These are phyloP conservation scores for Ceratina calcarata DNA, from an alignment of 1,140 invertebrate genomes.

Conservation along the genomic window DNA sequence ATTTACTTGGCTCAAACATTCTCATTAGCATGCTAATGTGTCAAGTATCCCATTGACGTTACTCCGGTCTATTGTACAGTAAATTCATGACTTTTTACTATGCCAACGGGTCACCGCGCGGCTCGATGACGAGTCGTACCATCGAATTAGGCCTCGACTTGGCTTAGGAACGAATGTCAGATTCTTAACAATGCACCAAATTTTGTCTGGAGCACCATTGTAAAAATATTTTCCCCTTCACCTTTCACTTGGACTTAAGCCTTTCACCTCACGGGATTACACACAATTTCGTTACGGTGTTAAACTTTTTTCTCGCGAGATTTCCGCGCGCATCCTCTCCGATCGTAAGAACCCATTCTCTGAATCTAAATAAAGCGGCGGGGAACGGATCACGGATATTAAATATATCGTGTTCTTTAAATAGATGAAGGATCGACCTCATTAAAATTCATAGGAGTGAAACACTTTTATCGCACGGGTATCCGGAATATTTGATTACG, in stretches of 20 bases:
- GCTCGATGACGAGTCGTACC: no score
- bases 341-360: background rate
- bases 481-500: background rate
- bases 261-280: conserved; percentile 51
- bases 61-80: conserved; percentile 25
- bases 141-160: background rate
- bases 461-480: background rate
- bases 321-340: conserved; percentile 4
- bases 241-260: conserved; percentile 61
- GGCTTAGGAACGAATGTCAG: no score
- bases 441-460: background rate
- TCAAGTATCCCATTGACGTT: conserved; percentile 20
- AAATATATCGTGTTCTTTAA: background rate
- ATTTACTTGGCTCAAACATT: conserved; percentile 53
- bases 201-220: conserved; percentile 6
- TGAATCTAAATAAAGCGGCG: background rate
- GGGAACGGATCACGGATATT: background rate
- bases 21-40: conserved; percentile 51
- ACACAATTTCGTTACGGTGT: conserved; percentile 32
- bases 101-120: conserved; percentile 1
- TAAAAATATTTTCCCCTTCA: conserved; percentile 57
- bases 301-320: conserved; percentile 13
- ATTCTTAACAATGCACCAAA: background rate
- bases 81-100: background rate
- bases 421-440: background rate